Base-by-base conservation (phyloP, 1,140 invertebrate genomes). In the Augochlora pura region DNA sequence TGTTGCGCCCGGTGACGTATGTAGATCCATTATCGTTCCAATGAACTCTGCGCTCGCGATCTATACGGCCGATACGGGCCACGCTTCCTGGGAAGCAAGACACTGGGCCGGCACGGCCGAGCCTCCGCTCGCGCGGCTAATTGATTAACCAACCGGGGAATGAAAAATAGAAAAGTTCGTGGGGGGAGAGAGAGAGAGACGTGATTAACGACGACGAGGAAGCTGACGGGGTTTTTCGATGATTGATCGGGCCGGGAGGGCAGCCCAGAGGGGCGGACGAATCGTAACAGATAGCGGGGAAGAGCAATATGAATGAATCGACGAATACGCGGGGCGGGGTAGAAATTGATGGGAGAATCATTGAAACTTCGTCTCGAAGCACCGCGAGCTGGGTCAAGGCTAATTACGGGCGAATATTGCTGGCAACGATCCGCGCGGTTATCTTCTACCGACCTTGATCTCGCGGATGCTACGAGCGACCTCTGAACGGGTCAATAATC, bases 91-190 rank as follows among this genome's bases (percentile, higher is more conserved):
- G 18, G 54, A 9, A n/a, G n/a, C n/a, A 9, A n/a, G 54, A n/a
- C 54, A n/a, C 54, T 5, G 21, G 21, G n/a, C 21, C 21, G 21
- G 9, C n/a, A n/a, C 54, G 9, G 18, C 21, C 54, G n/a, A 1
- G 21, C 21, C 54, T n/a, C 54, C 21, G 8, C n/a, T 21, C 6
- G 8, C n/a, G 54, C 6, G 6, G 21, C 54, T n/a, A 57, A 57
- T 57, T 57, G 54, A 57, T 57, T 57, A 57, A 57, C n/a, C 54
- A 57, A n/a, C 54, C 9, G n/a, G 54, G 42, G 54, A 57, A n/a
- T 10, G 21, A 57, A 7, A 57, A 57, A 57, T n/a, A 21, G n/a
- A 57, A 57, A 57, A 21, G n/a, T 57, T 2, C n/a, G n/a, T n/a
- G n/a, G n/a, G 21, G 54, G n/a, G 4, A 57, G 7, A 57, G 1